Evolutionary conservation across 92 coral and sea anemone species (phyloP).

Genomic region (Metridium senile): DNA sequence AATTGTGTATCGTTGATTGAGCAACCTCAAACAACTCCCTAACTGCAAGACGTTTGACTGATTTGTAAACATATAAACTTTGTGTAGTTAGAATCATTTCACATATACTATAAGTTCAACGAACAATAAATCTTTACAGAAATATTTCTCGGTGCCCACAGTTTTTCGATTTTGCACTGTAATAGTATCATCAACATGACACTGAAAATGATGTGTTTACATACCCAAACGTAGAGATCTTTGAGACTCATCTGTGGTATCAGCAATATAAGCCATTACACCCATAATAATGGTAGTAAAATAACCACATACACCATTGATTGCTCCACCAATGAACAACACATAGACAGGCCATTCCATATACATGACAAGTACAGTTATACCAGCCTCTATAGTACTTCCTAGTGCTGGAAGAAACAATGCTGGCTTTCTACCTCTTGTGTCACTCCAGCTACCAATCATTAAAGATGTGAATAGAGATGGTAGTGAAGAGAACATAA

Average conservation of each 20-base stretch:
- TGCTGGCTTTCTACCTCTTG: constrained; percentile 72
- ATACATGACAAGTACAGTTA: constrained; percentile 64
- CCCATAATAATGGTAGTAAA: constrained; percentile 68
- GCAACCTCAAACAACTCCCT: too few relatives aligned
- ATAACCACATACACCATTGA: constrained; percentile 69
- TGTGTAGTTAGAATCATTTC: too few relatives aligned
- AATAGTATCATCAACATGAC: not conserved
- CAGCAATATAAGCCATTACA: constrained; percentile 77
- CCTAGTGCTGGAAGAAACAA: constrained; percentile 61
- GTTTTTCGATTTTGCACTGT: not conserved
- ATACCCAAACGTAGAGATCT: constrained; percentile 67
- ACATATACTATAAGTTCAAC: too few relatives aligned
- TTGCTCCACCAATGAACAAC: constrained; percentile 67
- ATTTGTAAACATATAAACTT: too few relatives aligned
- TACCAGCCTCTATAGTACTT: constrained; percentile 53
- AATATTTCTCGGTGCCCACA: too few relatives aligned
- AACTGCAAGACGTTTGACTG: too few relatives aligned
- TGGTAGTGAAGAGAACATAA: constrained; percentile 69
- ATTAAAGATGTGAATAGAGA: constrained; percentile 61
- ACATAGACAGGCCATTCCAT: constrained; percentile 70
- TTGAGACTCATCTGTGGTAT: constrained; percentile 70
- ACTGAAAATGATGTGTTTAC: not conserved
- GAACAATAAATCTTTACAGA: too few relatives aligned
- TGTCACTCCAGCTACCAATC: constrained; percentile 78
- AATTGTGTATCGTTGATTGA: too few relatives aligned